Evolutionary conservation across 2,888 invertebrate genomes (phyloP).

Genomic region (Dasypolia templi): DNA sequence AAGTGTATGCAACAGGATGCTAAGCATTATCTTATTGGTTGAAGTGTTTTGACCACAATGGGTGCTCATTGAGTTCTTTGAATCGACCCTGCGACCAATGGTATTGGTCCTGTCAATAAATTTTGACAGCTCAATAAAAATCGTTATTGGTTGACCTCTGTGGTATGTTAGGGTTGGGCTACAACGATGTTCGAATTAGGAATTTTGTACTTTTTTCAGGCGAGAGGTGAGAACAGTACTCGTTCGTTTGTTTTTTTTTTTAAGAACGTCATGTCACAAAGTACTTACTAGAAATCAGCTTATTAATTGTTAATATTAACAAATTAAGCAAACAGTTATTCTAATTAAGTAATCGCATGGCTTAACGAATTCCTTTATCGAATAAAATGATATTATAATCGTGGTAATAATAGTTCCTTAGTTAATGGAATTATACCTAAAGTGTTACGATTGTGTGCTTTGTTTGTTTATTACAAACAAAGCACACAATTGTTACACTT

Average conservation of each 20-base stretch:
- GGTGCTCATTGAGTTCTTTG: conserved; percentile 64
- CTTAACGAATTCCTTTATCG: too few relatives aligned
- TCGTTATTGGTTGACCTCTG: conserved; percentile 62
- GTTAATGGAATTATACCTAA: too few relatives aligned
- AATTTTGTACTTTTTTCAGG: neutral
- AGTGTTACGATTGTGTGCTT: too few relatives aligned
- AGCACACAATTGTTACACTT: conserved; percentile 20
- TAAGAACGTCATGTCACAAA: neutral
- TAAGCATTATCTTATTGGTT: conserved; percentile 69
- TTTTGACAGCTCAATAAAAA: conserved; percentile 72
- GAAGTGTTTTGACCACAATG: conserved; percentile 66
- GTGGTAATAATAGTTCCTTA: neutral
- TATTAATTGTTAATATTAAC: too few relatives aligned
- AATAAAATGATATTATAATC: neutral
- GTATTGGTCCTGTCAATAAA: conserved; percentile 68
- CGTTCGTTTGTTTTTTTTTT: neutral
- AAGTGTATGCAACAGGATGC: conserved; percentile 73
- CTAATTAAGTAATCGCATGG: neutral
- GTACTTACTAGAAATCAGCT: neutral
- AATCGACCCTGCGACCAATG: conserved; percentile 65
- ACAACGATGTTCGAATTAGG: conserved; percentile 33
- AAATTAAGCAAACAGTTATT: too few relatives aligned
- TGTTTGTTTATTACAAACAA: too few relatives aligned
- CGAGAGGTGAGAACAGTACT: too few relatives aligned
- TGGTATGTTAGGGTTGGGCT: conserved; percentile 56